Conservation (phyloP, 2,888 invertebrate genomes). For the Drosophila melanosoma region DNA sequence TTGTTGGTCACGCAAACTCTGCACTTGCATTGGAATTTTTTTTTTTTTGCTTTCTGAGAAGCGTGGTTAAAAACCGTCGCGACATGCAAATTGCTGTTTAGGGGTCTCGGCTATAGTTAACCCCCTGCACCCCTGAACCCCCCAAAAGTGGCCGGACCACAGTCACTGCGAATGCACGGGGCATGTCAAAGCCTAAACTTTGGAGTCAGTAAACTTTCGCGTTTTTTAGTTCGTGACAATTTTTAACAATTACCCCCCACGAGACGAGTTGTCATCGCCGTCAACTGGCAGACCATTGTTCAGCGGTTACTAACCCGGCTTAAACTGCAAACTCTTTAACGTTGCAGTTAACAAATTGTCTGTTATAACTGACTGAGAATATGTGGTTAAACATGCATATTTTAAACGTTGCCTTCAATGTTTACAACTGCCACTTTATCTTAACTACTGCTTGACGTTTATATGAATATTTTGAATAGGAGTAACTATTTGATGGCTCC, state of each 20-base stretch:
- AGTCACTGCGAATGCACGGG: constrained; percentile 18
- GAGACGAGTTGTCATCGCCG: constrained; percentile 39
- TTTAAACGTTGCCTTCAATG: background rate
- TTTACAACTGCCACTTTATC: background rate
- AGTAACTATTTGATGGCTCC: background rate
- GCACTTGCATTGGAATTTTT: constrained; percentile 45
- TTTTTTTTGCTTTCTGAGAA: constrained; percentile 41
- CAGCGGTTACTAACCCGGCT: constrained; percentile 66
- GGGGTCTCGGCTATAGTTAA: constrained; percentile 26
- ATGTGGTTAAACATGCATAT: background rate
- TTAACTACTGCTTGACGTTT: background rate
- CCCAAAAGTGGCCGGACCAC: constrained; percentile 10
- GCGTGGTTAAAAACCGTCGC: constrained; percentile 32
- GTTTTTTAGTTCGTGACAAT: constrained; percentile 73
- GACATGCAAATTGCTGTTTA: constrained; percentile 62
- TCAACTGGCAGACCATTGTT: constrained; percentile 56
- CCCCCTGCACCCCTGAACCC: background rate
- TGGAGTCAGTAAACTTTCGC: constrained; percentile 72
- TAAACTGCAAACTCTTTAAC: constrained; percentile 10
- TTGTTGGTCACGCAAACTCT: constrained; percentile 66
- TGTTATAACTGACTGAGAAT: constrained; percentile 37
- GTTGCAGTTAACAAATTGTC: constrained; percentile 39
- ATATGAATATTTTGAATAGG: background rate
- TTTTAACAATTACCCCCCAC: constrained; percentile 70
- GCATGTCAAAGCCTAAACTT: constrained; percentile 16